Evolutionary conservation across 2,888 invertebrate species (phyloP).

Genomic region (Eupithecia insigniata): DNA sequence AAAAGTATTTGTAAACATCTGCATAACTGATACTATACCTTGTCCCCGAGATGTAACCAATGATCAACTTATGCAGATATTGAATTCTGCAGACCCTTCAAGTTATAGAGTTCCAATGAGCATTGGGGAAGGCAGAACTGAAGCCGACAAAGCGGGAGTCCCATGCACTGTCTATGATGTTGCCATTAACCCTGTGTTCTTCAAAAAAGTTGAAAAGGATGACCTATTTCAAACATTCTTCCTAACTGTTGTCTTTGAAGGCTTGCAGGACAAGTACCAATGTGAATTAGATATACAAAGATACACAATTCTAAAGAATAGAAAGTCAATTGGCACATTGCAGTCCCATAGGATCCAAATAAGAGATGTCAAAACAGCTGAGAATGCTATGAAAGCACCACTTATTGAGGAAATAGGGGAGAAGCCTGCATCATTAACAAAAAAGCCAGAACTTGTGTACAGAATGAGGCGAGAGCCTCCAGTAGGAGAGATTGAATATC

Average conservation of each 20-base stretch:
- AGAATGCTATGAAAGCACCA: constrained; percentile 63
- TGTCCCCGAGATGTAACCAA: constrained; percentile 88
- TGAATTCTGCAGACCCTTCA: constrained; percentile 88
- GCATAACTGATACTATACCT: constrained; percentile 90
- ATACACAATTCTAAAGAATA: constrained; percentile 88
- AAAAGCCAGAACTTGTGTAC: constrained; percentile 81
- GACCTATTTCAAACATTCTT: constrained; percentile 91
- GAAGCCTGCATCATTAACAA: constrained; percentile 44
- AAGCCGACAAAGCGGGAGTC: constrained; percentile 90
- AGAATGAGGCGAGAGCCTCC: constrained; percentile 85
- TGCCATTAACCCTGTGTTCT: constrained; percentile 91
- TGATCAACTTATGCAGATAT: constrained; percentile 87
- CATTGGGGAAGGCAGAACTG: constrained; percentile 91
- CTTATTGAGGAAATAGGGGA: constrained; percentile 86
- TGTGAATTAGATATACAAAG: constrained; percentile 87
- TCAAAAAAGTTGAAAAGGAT: constrained; percentile 88
- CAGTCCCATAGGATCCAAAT: constrained; percentile 90
- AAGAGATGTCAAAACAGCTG: constrained; percentile 84
- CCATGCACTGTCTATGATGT: constrained; percentile 92
- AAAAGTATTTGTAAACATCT: constrained; percentile 94
- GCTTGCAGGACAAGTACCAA: constrained; percentile 89
- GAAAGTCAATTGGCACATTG: constrained; percentile 89
- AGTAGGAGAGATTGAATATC: constrained; percentile 78
- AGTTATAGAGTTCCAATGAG: constrained; percentile 95
- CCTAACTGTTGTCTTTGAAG: constrained; percentile 91